Evolutionary conservation across 2,888 invertebrate genomes (phyloP).

Genomic region (Meliscaeva auricollis): DNA sequence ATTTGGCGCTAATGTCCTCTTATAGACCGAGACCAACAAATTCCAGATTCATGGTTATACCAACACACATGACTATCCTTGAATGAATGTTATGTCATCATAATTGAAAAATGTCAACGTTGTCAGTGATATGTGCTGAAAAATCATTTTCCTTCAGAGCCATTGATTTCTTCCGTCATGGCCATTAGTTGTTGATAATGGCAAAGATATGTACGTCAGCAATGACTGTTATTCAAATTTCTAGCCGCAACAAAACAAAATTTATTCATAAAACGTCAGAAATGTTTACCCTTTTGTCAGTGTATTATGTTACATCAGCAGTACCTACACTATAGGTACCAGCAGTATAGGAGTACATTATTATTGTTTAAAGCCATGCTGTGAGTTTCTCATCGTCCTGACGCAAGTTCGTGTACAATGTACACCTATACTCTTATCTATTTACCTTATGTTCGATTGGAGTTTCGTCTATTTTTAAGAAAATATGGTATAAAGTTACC

Average conservation of each 20-base stretch:
- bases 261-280: constrained; percentile 28
- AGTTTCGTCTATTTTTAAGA: neutral
- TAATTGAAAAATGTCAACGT: neutral
- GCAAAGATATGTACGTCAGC: constrained; percentile 25
- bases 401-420: constrained; percentile 4
- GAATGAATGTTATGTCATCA: neutral
- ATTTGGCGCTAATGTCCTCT: too few relatives aligned
- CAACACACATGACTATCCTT: too few relatives aligned
- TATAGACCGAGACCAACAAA: too few relatives aligned
- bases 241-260: constrained; percentile 2
- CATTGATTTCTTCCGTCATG: constrained; percentile 36
- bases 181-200: constrained; percentile 40
- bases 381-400: constrained; percentile 12
- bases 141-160: constrained; percentile 9
- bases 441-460: neutral
- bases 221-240: constrained; percentile 42
- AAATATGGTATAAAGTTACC: constrained; percentile 1
- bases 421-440: neutral
- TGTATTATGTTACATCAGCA: neutral
- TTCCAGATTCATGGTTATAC: too few relatives aligned
- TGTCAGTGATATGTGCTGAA: neutral
- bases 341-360: neutral
- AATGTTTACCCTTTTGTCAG: constrained; percentile 13
- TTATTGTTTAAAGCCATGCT: constrained; percentile 1
- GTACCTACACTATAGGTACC: neutral